A percentile compares a stretch with the other conserved stretches of the same genome.
Evolutionary conservation across 2,113 vertebrate species (phyloP).

Genomic region (Prunella fulvescens): DNA sequence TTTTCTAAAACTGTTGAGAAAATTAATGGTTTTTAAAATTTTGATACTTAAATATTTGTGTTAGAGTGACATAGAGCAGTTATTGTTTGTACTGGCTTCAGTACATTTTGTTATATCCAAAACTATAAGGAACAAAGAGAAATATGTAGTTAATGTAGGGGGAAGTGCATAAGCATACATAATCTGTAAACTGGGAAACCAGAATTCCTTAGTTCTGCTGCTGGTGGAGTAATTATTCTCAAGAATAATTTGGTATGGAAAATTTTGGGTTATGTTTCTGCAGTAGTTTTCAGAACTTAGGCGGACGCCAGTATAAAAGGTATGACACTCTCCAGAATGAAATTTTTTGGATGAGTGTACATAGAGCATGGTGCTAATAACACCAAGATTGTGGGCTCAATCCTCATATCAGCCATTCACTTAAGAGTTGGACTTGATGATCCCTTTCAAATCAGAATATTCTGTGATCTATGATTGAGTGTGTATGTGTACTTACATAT

Average conservation of each 20-base stretch:
- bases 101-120: not conserved
- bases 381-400: not conserved
- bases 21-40: not conserved
- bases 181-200: not conserved
- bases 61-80: not conserved
- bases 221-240: not conserved
- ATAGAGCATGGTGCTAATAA: not conserved
- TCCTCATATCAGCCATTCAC: not conserved
- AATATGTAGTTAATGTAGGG: not conserved
- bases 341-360: not conserved
- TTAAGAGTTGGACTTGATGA: not conserved
- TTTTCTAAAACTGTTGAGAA: not conserved
- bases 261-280: not conserved
- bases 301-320: not conserved
- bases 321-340: not conserved
- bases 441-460: not conserved
- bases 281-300: not conserved
- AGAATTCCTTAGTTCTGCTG: not conserved
- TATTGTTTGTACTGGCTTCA: not conserved
- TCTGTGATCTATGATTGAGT: not conserved
- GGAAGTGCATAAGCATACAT: not conserved
- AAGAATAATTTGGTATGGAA: not conserved
- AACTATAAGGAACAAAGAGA: not conserved
- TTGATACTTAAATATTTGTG: not conserved
- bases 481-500: not conserved